Evolutionary conservation across 2,888 invertebrate species (phyloP), one percentile per base, ranked within the genome.

Genomic region (Luffia ferchaultella): DNA sequence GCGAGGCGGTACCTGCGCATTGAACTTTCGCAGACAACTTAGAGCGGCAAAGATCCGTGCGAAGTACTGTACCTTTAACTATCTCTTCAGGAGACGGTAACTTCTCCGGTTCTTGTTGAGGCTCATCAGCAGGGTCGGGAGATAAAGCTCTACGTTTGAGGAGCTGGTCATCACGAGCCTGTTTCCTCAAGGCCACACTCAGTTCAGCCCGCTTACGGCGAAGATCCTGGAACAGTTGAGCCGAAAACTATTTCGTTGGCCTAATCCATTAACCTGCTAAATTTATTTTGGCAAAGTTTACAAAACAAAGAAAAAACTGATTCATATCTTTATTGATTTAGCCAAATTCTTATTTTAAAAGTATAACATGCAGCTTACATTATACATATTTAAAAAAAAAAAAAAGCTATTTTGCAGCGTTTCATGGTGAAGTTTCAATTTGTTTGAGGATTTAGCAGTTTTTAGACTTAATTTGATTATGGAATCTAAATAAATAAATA

Each of bases 101-200:
- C 52, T 76, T 70, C 16, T 78, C 80, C 65, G 69, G 2, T 1
- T 61, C 60, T 60, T 74, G 50, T 73, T 72, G 45, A 12, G 85
- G 76, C 2, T 83, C 84, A 0, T 87, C 87, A 16, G 85, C 87
- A 2, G 76, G 78, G 1, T 87, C 75, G 0, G 86, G 87, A 0
- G 82, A 82, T 58, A 97, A 87, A 60, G 97, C 97, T 51, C 98
- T 86, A 17, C 95, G 86, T 73, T 99, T 99, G 50, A 93, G 88
- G 42, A 98, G 80, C 67, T 97, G 96, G 61, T 98, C 97, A 72
- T 98, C 97, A 59, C 97, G 93, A 51, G 93, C 93, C 16, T 94
- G 92, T 79, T 98, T 98, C 16, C 98, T 88, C 30, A 99, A 85
- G 59, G 97, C 95, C 1, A 98, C 90, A 1, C 93, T 93, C 46